Percentiles rank a stretch among this genome's conserved stretches.
These are phyloP conservation scores for Diceros bicornis DNA, from an alignment of 2,797 vertebrate genomes.

Conservation along the genomic window DNA sequence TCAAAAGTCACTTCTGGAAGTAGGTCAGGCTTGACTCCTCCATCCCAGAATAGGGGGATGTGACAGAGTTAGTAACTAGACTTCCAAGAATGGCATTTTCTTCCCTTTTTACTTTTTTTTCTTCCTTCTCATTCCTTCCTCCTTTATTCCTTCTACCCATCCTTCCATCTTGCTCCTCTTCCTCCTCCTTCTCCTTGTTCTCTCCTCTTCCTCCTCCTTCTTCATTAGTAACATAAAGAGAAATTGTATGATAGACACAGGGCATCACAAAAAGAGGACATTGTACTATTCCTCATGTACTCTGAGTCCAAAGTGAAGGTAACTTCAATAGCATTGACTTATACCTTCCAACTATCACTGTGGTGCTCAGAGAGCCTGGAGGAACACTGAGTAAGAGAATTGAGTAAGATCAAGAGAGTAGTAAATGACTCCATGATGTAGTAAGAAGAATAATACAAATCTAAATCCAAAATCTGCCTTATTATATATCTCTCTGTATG, in stretches of 20 bases:
- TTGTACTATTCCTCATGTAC: background rate
- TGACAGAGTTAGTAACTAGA: background rate
- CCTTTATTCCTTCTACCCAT: background rate
- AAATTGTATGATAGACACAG: background rate
- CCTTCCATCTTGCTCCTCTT: background rate
- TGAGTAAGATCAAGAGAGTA: background rate
- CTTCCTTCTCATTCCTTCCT: background rate
- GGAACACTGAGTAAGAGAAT: background rate
- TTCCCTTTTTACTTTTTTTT: background rate
- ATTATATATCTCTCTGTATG: background rate
- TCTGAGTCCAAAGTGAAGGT: background rate
- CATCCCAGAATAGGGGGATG: background rate
- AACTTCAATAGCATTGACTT: background rate
- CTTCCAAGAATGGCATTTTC: background rate
- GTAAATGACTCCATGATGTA: background rate
- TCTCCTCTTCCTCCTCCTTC: background rate
- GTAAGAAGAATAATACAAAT: constrained; percentile 7
- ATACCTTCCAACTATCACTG: background rate
- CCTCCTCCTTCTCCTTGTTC: background rate
- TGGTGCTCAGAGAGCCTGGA: background rate
- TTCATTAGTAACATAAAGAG: constrained; percentile 26
- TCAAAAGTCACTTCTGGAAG: constrained; percentile 19
- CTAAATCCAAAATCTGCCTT: background rate
- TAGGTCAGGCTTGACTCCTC: background rate
- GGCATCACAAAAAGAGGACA: background rate